A percentile compares a stretch with the other conserved stretches of the same genome.
These are phyloP conservation scores for Corythoichthys intestinalis DNA, from an alignment of 2,113 vertebrate species.

Conservation along the genomic window DNA sequence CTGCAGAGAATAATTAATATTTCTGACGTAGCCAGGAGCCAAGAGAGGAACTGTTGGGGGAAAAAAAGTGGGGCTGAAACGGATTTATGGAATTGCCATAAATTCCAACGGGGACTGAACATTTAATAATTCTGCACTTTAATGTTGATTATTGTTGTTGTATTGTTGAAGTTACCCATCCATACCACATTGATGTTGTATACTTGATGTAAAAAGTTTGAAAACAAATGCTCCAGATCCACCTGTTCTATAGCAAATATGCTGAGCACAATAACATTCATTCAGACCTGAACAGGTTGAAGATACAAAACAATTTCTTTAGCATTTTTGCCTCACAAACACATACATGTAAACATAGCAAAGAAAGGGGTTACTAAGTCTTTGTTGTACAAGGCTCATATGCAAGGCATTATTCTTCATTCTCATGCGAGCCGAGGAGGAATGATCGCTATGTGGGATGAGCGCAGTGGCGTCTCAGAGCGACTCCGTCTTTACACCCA, in stretches of 20 bases:
- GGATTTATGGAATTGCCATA: no score
- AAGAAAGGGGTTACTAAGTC: conserved; percentile 23
- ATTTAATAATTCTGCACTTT: not conserved
- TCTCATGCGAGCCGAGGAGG: conserved; percentile 59
- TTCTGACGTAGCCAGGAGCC: no score
- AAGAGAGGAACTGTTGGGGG: no score
- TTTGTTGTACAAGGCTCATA: conserved; percentile 58
- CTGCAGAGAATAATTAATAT: no score
- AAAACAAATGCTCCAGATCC: not conserved
- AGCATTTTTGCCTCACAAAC: not conserved
- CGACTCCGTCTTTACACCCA: conserved; percentile 27
- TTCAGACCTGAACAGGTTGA: not conserved
- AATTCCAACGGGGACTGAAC: not conserved
- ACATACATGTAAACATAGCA: not conserved
- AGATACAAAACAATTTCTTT: not conserved
- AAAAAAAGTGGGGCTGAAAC: no score
- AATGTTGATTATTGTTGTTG: not conserved
- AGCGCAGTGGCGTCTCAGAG: conserved; percentile 32
- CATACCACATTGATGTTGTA: not conserved
- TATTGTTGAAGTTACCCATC: not conserved
- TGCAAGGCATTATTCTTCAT: conserved; percentile 58
- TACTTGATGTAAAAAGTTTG: not conserved
- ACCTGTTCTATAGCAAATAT: no score
- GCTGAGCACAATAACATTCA: not conserved
- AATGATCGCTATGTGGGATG: conserved; percentile 70